Conservation (phyloP, 2,888 invertebrate species). For the Neoaliturus tenellus region DNA sequence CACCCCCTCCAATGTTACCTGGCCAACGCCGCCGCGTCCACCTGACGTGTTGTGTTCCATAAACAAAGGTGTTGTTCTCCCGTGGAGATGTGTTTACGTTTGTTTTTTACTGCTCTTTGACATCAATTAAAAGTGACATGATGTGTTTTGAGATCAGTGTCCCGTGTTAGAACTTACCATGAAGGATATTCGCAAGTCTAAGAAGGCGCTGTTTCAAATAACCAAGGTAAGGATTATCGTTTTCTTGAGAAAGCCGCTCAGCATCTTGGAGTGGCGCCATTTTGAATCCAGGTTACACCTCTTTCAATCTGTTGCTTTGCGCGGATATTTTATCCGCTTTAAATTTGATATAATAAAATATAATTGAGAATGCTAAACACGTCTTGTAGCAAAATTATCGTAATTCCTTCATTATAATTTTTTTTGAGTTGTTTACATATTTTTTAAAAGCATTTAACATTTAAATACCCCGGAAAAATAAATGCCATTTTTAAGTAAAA, state of each 20-base stretch:
- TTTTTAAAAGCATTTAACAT: no score
- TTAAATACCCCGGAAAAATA: no score
- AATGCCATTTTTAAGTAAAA: no score
- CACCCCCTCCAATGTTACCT: conserved; percentile 49
- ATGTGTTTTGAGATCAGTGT: conserved; percentile 61
- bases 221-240: conserved; percentile 77
- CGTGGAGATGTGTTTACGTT: conserved; percentile 42
- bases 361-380: no score
- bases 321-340: neutral
- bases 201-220: conserved; percentile 81
- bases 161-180: conserved; percentile 71
- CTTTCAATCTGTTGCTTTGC: conserved; percentile 27
- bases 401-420: no score
- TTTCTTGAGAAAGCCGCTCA: conserved; percentile 7
- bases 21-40: conserved; percentile 53
- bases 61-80: conserved; percentile 55
- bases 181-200: conserved; percentile 71
- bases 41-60: conserved; percentile 59
- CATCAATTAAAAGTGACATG: conserved; percentile 22
- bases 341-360: no score
- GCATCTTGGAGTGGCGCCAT: conserved; percentile 42
- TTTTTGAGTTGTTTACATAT: no score
- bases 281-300: conserved; percentile 44
- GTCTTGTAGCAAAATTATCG: no score
- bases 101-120: conserved; percentile 2